Evolutionary conservation across 2,113 vertebrate genomes (phyloP), one percentile per base, ranked within the genome.

Genomic region (Ailuropoda melanoleuca): DNA sequence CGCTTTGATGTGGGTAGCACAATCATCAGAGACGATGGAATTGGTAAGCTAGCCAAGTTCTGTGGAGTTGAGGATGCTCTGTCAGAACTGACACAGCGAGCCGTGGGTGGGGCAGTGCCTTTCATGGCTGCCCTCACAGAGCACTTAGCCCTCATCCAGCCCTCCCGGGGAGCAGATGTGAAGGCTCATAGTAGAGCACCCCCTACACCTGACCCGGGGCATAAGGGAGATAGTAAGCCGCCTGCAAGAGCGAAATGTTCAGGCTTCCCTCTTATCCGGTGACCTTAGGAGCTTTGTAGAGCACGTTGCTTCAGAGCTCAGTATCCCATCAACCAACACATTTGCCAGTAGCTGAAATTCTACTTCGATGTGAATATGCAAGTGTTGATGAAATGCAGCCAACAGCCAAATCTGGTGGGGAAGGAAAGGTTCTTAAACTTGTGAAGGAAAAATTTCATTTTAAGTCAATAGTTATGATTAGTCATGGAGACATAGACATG

Each of bases 1-100:
- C 99, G 99, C 97, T 99, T 99, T 4, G 99, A 99, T 9, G 99
- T 99, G 90, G 99, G 99, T 98, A 99, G 99, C 98, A 99, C 99
- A 0, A 99, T 99, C 90, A 99, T 99, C 98, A 99, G 98, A 96
- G 99, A 99, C 92, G 99, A 99, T 96, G 99, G 99, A 87, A 99
- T 99, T 2, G 99, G 99, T 4, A 99, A 99, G 97, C 99, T 99
- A 2, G 99, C 99, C 4, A 99, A 99, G 72, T 99, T 99, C 98
- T 99, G 99, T 10, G 99, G 99, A 0, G 99, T 99, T 0, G 99
- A 99, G 4, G 99, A 99, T 6, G 99, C 99, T 0, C 99, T 99
- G 14, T 99, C 99, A 19, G 99, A 99, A 98, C 99, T 99, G 99
- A 99, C 99, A 0, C 98, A 99, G 58, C 99, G 99, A 96, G 99